phyloP scores from a whole-genome alignment of 1,140 invertebrate genomes.

The Drosophila mayri region DNA sequence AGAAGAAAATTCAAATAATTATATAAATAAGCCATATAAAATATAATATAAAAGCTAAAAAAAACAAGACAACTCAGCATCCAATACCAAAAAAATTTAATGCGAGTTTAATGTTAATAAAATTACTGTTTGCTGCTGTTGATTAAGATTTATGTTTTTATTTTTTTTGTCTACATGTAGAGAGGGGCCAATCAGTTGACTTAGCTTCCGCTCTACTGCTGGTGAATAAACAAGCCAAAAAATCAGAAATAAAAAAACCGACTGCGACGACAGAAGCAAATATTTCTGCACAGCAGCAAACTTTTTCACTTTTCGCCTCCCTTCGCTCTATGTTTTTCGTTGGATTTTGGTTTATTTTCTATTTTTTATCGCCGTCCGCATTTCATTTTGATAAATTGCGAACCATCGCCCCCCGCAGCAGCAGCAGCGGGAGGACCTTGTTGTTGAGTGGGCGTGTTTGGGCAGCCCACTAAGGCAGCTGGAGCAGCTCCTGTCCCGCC shows the following conservation, averaged over 20 bases:
- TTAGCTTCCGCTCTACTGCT: constrained; percentile 41
- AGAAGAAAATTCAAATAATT: not conserved
- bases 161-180: not conserved
- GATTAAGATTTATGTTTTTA: constrained; percentile 10
- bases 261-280: constrained; percentile 63
- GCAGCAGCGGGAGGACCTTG: not conserved
- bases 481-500: constrained; percentile 16
- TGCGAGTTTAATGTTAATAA: constrained; percentile 3
- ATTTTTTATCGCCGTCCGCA: constrained; percentile 42
- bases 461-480: constrained; percentile 33
- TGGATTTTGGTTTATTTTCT: constrained; percentile 35
- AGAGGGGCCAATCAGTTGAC: constrained; percentile 68
- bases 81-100: not conserved
- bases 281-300: constrained; percentile 61
- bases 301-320: constrained; percentile 74
- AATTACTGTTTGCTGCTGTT: constrained; percentile 3
- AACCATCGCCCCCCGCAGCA: not conserved
- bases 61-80: too few relatives aligned
- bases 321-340: constrained; percentile 11
- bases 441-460: constrained; percentile 49
- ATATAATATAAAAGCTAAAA: not conserved
- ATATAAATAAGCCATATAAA: not conserved
- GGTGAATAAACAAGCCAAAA: constrained; percentile 50
- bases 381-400: constrained; percentile 81
- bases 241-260: constrained; percentile 37